Percentiles rank a stretch among this genome's conserved stretches.
Evolutionary conservation across 1,140 invertebrate genomes (phyloP).

Genomic region (Harpegnathos saltator): DNA sequence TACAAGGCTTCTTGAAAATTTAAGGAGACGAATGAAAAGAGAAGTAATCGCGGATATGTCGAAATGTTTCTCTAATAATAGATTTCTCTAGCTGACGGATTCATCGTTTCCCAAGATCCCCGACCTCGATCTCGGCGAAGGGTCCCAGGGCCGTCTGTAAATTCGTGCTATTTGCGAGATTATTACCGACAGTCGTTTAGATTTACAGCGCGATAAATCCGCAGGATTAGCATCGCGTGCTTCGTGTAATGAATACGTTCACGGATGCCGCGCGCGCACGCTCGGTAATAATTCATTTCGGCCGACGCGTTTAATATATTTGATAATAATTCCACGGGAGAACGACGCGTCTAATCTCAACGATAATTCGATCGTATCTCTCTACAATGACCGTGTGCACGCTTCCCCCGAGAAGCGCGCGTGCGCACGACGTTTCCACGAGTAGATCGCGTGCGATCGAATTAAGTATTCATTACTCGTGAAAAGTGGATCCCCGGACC

Average conservation of each 20-base stretch:
- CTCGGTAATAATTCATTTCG: neutral
- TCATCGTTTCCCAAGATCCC: neutral
- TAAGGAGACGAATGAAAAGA: no score
- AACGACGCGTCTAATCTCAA: conserved; percentile 26
- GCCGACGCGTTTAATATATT: neutral
- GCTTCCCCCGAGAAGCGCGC: conserved; percentile 6
- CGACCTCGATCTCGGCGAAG: neutral
- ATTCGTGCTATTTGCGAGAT: conserved; percentile 31
- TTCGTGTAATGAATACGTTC: conserved; percentile 15
- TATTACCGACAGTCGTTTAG: conserved; percentile 15
- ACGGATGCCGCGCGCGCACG: no score
- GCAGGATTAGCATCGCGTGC: conserved; percentile 2
- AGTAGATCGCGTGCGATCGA: conserved; percentile 25
- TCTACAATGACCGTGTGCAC: neutral
- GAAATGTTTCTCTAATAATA: neutral
- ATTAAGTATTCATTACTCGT: conserved; percentile 43
- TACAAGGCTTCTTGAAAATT: no score
- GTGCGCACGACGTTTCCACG: neutral
- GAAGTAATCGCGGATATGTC: no score
- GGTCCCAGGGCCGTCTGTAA: neutral
- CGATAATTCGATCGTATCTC: conserved; percentile 16
- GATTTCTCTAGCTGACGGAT: neutral
- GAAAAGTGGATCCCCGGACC: conserved; percentile 3
- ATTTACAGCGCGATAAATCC: conserved; percentile 44
- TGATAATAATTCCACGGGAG: conserved; percentile 8